Conservation (phyloP, 2,888 invertebrate genomes). For the Ecdyonurus torrentis region DNA sequence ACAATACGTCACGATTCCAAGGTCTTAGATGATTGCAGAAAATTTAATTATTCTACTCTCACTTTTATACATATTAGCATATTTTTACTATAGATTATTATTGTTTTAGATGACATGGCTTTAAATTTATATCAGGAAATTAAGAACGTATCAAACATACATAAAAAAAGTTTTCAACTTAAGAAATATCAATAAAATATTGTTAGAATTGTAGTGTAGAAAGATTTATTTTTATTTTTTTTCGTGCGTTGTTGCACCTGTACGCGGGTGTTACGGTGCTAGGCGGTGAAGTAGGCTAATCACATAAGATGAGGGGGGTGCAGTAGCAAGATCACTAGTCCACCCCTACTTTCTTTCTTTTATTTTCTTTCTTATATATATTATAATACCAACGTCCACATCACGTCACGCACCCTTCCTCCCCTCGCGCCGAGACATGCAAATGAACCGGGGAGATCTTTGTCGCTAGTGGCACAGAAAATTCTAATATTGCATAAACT, state of each 20-base stretch:
- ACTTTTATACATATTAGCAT: no score
- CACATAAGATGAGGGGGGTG: background rate
- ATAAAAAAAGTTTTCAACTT: no score
- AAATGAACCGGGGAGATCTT: background rate
- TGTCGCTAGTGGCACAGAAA: background rate
- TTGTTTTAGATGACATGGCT: no score
- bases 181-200: background rate
- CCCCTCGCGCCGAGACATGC: background rate
- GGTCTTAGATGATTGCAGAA: no score
- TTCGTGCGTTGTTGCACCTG: background rate
- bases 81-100: no score
- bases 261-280: background rate
- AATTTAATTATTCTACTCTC: no score
- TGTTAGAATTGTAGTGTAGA: background rate
- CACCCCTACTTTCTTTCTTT: no score
- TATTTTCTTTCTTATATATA: no score
- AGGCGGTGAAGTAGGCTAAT: background rate
- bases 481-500: background rate
- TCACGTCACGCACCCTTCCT: background rate
- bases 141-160: no score
- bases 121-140: no score
- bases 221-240: background rate
- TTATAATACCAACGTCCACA: background rate
- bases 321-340: background rate
- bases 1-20: no score